Evolutionary conservation across 2,888 invertebrate genomes (phyloP).

Genomic region (Epiblema foenella): DNA sequence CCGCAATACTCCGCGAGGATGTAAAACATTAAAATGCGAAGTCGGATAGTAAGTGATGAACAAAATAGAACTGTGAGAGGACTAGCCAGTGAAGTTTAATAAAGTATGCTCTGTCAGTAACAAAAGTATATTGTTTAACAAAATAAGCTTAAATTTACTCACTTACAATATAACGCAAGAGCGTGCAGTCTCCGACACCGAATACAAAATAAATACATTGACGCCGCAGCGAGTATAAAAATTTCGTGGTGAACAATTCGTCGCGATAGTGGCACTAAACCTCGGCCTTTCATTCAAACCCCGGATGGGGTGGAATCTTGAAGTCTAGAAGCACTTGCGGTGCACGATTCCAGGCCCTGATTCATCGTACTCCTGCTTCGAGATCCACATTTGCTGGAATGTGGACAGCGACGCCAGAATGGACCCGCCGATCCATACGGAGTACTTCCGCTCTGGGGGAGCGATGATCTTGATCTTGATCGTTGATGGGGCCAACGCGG

Average conservation of each 20-base stretch:
- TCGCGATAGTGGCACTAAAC: background rate
- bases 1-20: background rate
- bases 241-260: slow-evolving; percentile 48
- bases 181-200: slow-evolving; percentile 59
- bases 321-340: slow-evolving; percentile 95
- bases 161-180: slow-evolving; percentile 56
- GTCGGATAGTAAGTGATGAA: background rate
- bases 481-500: slow-evolving; percentile 94
- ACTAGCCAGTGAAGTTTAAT: slow-evolving; percentile 5
- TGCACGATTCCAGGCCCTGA: slow-evolving; percentile 98
- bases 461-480: slow-evolving; percentile 98
- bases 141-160: slow-evolving; percentile 57
- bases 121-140: slow-evolving; percentile 46
- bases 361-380: slow-evolving; percentile 98
- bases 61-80: background rate
- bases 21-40: background rate
- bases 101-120: slow-evolving; percentile 35
- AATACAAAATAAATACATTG: slow-evolving; percentile 61
- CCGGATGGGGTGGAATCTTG: background rate
- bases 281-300: background rate
- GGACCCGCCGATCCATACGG: slow-evolving; percentile 99
- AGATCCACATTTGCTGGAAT: slow-evolving; percentile 97
- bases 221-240: slow-evolving; percentile 52
- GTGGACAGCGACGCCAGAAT: slow-evolving; percentile 94
- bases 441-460: slow-evolving; percentile 98